A percentile compares a stretch with the other conserved stretches of the same genome.
Evolutionary conservation across 2,113 vertebrate species (phyloP).

Genomic region (Natator depressus): DNA sequence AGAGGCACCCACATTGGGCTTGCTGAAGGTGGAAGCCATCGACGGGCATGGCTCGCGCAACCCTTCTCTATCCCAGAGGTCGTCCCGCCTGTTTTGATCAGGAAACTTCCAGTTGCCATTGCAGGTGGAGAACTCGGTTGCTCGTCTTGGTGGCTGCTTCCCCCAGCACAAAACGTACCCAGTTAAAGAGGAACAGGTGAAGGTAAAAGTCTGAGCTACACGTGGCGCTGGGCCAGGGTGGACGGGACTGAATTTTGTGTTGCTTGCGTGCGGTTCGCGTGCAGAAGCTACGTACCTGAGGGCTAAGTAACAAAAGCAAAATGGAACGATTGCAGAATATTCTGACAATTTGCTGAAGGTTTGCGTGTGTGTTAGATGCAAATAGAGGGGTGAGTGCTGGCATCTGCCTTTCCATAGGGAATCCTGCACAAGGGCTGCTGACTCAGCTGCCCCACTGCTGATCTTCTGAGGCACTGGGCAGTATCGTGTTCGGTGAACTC

Average conservation of each 20-base stretch:
- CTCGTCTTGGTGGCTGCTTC: not conserved
- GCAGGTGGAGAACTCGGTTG: not conserved
- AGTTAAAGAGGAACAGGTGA: not conserved
- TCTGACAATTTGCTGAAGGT: not conserved
- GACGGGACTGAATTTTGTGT: not conserved
- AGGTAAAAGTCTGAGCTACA: not conserved
- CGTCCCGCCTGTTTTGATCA: not conserved
- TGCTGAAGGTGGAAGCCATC: not conserved
- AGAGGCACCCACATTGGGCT: not conserved
- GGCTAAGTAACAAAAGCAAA: not conserved
- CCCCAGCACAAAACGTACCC: not conserved
- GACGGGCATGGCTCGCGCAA: not conserved
- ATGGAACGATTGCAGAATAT: not conserved
- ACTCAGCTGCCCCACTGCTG: not conserved
- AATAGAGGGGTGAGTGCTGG: not conserved
- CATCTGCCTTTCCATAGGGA: not conserved
- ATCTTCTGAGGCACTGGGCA: not conserved
- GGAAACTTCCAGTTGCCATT: not conserved
- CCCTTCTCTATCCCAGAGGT: not conserved
- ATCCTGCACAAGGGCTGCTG: not conserved
- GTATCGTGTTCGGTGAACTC: not conserved
- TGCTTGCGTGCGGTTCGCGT: rapidly evolving
- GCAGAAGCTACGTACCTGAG: too few relatives aligned
- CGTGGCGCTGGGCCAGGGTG: not conserved
- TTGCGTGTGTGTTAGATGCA: not conserved